A percentile compares a stretch with the other conserved stretches of the same genome.
Conservation (phyloP, 2,113 vertebrate genomes). For the Oreocharis arfaki region DNA sequence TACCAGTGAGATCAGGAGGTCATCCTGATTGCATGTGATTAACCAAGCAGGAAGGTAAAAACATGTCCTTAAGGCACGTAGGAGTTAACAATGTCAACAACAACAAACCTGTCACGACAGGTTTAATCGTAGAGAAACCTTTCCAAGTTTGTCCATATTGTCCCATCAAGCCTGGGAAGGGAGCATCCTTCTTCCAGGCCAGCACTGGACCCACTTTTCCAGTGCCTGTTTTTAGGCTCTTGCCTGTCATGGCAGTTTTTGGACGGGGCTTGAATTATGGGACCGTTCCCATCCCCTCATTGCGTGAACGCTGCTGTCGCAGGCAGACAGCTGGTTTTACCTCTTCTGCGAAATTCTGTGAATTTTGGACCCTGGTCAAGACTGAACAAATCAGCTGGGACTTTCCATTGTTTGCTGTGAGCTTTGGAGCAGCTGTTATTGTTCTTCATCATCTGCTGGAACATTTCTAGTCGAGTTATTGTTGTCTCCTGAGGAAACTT, state of each 20-base stretch:
- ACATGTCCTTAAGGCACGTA: background rate
- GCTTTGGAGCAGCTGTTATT: conserved; percentile 52
- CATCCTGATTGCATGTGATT: background rate
- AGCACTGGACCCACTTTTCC: background rate
- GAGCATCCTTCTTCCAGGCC: background rate
- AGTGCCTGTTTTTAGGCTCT: background rate
- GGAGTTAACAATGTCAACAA: background rate
- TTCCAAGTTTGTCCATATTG: background rate
- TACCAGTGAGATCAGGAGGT: background rate
- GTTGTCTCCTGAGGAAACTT: conserved; percentile 29
- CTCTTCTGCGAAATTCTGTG: background rate
- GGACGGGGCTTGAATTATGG: background rate
- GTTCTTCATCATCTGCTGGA: conserved; percentile 46
- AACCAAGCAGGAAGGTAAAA: background rate
- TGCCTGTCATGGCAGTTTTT: background rate
- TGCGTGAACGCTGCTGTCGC: fast-evolving
- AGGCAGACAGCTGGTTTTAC: conserved; percentile 11
- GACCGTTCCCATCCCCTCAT: background rate
- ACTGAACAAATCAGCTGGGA: background rate
- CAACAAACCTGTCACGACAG: too few species aligned
- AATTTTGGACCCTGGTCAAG: background rate
- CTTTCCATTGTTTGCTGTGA: conserved; percentile 44
- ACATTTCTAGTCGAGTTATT: background rate
- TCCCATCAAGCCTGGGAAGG: background rate
- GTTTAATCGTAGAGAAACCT: background rate